phyloP scores from a whole-genome alignment of 1,140 invertebrate species.

The Nasonia giraulti region DNA sequence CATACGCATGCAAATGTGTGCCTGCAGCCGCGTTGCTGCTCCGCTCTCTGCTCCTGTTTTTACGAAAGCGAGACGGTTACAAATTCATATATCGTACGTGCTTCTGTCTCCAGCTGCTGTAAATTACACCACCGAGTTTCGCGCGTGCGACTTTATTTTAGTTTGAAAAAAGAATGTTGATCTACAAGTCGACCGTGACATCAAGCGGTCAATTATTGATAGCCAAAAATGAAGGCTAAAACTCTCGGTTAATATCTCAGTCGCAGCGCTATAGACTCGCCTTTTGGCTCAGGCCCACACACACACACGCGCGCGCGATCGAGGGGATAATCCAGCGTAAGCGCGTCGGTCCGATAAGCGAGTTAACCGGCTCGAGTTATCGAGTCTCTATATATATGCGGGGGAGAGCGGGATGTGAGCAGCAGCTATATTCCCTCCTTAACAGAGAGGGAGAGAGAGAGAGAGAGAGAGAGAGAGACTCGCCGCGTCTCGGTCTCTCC shows the following conservation, averaged over 20 bases:
- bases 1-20: neutral
- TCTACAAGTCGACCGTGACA: too few relatives aligned
- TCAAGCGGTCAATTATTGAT: neutral
- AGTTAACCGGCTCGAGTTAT: slow-evolving; percentile 33
- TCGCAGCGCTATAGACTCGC: neutral
- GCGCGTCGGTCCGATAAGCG: slow-evolving; percentile 34
- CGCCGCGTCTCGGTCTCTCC: neutral
- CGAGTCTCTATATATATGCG: neutral
- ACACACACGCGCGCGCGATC: neutral
- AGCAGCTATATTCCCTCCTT: neutral
- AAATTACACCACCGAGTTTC: neutral
- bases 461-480: neutral
- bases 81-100: neutral
- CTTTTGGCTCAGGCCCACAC: too few relatives aligned
- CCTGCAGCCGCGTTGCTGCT: too few relatives aligned
- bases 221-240: neutral
- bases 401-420: neutral
- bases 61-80: neutral
- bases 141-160: too few relatives aligned
- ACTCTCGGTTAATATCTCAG: neutral
- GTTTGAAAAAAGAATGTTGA: too few relatives aligned
- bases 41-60: neutral
- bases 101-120: neutral
- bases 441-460: neutral
- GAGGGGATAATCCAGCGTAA: slow-evolving; percentile 1